These are phyloP conservation scores for Hydriomena furcata DNA, from an alignment of 2,888 invertebrate species.

Conservation along the genomic window DNA sequence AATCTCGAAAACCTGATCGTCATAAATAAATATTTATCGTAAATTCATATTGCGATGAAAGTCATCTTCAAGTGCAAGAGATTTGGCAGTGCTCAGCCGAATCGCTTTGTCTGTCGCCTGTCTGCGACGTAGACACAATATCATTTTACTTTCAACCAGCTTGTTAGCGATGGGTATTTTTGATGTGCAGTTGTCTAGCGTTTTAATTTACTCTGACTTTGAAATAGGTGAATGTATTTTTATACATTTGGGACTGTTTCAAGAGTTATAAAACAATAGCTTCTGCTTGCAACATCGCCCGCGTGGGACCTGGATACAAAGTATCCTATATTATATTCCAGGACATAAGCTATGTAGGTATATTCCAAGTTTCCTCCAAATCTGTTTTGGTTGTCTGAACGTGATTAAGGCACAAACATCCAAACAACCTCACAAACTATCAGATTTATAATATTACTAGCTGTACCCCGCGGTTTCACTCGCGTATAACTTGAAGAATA, in stretches of 20 bases:
- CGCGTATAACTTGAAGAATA: no score
- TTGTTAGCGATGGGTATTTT: conserved; percentile 21
- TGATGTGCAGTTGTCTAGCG: conserved; percentile 1
- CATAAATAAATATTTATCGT: conserved; percentile 1
- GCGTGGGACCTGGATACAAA: no score
- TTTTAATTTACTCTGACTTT: conserved; percentile 11
- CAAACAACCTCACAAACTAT: no score
- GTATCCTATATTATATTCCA: no score
- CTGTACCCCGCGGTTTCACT: no score
- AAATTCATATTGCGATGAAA: conserved; percentile 20
- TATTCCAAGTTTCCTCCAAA: no score
- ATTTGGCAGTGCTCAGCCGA: conserved; percentile 41
- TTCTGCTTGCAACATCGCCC: no score
- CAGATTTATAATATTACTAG: no score
- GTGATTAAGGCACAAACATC: no score
- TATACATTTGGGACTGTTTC: not conserved
- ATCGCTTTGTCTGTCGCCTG: conserved; percentile 49
- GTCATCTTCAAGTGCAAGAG: conserved; percentile 28
- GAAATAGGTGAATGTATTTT: conserved; percentile 13
- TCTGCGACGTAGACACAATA: conserved; percentile 36
- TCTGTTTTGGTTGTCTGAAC: no score
- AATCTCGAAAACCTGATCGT: no score
- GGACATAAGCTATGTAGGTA: no score
- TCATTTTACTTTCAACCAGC: conserved; percentile 28
- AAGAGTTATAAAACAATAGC: not conserved